A percentile compares a stretch with the other conserved stretches of the same genome.
Evolutionary conservation across 2,888 invertebrate genomes (phyloP).

Genomic region (Luperina testacea): DNA sequence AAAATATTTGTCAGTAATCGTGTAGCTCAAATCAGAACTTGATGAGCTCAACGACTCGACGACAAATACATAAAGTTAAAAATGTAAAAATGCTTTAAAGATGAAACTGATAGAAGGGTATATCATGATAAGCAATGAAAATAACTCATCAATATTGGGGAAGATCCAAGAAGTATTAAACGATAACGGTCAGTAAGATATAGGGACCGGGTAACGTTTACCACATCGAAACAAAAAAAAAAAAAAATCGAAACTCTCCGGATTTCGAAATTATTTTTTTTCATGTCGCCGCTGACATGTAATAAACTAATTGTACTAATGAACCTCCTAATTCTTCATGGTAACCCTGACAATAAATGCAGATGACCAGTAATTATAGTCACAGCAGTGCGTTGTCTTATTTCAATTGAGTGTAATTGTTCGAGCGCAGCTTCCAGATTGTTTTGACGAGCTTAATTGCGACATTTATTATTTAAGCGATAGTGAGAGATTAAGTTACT

Average conservation of each 20-base stretch:
- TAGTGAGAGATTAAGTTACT: neutral
- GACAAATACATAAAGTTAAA: neutral
- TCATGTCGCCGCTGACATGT: neutral
- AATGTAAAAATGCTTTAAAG: too few relatives aligned
- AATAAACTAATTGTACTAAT: conserved; percentile 3
- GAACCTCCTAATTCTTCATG: neutral
- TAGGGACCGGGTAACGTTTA: neutral
- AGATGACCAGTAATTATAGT: conserved; percentile 41
- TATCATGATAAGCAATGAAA: neutral
- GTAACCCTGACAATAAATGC: conserved; percentile 42
- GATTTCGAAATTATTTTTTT: neutral
- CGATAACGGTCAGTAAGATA: neutral
- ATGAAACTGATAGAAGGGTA: neutral
- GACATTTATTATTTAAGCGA: conserved; percentile 11
- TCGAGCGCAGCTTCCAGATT: conserved; percentile 40
- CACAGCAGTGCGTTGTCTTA: conserved; percentile 47
- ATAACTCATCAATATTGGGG: neutral
- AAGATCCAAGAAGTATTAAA: neutral
- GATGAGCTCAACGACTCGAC: neutral
- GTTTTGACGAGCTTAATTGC: conserved; percentile 35
- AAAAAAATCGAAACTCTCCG: too few relatives aligned
- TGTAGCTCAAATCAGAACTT: neutral
- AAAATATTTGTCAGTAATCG: neutral
- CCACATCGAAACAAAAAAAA: too few relatives aligned
- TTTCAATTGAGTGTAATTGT: conserved; percentile 56